Percentiles rank a stretch among this genome's conserved stretches.
These are phyloP conservation scores for Trochalopteron elliotii DNA, from an alignment of 2,113 vertebrate genomes.

Conservation along the genomic window DNA sequence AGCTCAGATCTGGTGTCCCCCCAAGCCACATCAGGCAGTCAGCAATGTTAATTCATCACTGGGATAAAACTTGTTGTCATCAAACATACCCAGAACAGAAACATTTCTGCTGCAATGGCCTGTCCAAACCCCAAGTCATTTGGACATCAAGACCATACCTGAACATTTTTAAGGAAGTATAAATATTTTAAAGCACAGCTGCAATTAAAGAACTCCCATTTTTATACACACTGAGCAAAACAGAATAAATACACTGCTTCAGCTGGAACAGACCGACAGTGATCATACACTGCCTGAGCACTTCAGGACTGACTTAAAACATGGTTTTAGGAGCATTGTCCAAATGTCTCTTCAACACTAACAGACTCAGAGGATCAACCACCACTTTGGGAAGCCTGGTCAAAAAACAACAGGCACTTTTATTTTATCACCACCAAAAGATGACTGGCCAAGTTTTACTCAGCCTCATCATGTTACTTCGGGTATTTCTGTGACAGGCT, in stretches of 20 bases:
- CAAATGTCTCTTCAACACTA: not conserved
- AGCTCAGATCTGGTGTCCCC: not conserved
- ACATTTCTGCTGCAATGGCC: not conserved
- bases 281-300: not conserved
- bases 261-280: not conserved
- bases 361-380: rapidly evolving
- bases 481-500: not conserved
- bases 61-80: not conserved
- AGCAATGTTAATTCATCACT: not conserved
- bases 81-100: rapidly evolving
- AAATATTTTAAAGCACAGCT: not conserved
- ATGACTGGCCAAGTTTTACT: not conserved
- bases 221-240: not conserved
- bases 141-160: not conserved
- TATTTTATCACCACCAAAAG: not conserved
- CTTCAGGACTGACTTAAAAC: not conserved
- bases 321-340: not conserved
- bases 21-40: not conserved
- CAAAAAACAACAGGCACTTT: not conserved
- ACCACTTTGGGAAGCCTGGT: not conserved
- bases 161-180: not conserved
- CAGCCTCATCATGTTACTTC: not conserved
- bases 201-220: not conserved
- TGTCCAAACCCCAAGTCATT: not conserved
- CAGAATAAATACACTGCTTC: not conserved